Conservation (phyloP, 2,797 vertebrate genomes). For the Pampus argenteus region DNA sequence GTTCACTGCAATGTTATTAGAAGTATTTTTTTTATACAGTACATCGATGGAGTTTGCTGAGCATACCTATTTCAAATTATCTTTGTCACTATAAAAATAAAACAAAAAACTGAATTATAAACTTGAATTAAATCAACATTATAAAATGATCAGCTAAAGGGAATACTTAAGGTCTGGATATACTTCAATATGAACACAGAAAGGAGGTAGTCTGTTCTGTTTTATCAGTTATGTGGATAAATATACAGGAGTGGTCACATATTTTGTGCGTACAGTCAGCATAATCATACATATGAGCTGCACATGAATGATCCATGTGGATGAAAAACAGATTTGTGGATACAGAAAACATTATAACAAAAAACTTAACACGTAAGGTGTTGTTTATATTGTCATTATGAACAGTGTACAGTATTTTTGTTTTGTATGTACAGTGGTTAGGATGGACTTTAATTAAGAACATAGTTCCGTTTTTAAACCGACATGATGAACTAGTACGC, state of each 20-base stretch:
- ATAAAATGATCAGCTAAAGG: background rate
- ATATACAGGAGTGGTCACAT: background rate
- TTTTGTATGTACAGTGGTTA: background rate
- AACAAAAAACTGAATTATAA: too few species aligned
- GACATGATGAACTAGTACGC: background rate
- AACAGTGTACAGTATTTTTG: background rate
- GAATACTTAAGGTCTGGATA: background rate
- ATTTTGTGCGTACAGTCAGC: background rate
- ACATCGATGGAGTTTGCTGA: background rate
- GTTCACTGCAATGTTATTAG: background rate
- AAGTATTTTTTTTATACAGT: background rate
- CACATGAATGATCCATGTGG: background rate
- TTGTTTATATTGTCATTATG: background rate
- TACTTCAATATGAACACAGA: background rate
- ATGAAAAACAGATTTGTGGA: too few species aligned
- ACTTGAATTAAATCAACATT: background rate
- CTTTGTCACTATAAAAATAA: slow-evolving; percentile 1
- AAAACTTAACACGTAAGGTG: background rate
- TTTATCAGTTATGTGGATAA: background rate
- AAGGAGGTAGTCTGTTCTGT: background rate
- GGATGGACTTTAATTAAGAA: background rate
- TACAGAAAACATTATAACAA: background rate
- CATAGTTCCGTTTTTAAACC: slow-evolving; percentile 11
- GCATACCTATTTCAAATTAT: background rate
- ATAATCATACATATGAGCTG: background rate